Base-by-base conservation (phyloP, 2,113 vertebrate genomes). In the Rhagologus leucostigma region DNA sequence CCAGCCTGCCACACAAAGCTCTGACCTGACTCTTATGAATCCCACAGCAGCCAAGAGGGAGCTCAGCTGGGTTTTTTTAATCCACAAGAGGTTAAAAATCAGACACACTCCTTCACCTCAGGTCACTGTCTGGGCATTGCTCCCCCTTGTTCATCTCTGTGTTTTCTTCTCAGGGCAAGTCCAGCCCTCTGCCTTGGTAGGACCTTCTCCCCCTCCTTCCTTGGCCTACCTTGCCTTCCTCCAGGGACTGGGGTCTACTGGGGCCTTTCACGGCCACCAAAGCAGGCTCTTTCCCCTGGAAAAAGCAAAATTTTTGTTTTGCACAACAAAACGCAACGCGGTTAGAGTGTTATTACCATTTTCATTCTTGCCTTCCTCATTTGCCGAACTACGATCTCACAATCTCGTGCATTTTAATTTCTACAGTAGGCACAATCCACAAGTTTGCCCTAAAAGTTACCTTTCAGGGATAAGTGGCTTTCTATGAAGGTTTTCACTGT, bases 401-500 rank as follows among this genome's bases (percentile, higher is more conserved):
- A 68, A 3, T 32, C 30, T 29, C 13, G 13, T n/a, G 39, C 85
- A 30, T 83, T 87, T 87, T 67, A 39, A 52, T 73, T 87, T 67
- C 56, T 90, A 55, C 30, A 35, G 4, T 16, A 73, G 70, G 39
- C 44, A 57, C 37, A 64, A 63, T 56, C 65, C 27, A 14, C 39
- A 73, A 71, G 11, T 87, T 94, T 68, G 53, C 74, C 70, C 76
- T 88, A 91, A 70, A 76, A 79, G 84, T 73, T 96, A 95, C 89
- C 95, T 97, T 95, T 94, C 67, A 89, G 81, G 53, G 70, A 83
- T 44, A 87, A 81, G 46, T 65, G 53, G 65, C 7, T 41, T 94
- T 94, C 87, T 67, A 71, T 50, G 39, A 92, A 95, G 81, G 86
- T 95, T 95, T 94, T 93, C 91, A 91, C 13, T 57, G 70, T 82